Percentiles rank a stretch among this genome's conserved stretches.
These are phyloP conservation scores for Anguilla obscura DNA, from an alignment of 2,797 vertebrate genomes.

Conservation along the genomic window DNA sequence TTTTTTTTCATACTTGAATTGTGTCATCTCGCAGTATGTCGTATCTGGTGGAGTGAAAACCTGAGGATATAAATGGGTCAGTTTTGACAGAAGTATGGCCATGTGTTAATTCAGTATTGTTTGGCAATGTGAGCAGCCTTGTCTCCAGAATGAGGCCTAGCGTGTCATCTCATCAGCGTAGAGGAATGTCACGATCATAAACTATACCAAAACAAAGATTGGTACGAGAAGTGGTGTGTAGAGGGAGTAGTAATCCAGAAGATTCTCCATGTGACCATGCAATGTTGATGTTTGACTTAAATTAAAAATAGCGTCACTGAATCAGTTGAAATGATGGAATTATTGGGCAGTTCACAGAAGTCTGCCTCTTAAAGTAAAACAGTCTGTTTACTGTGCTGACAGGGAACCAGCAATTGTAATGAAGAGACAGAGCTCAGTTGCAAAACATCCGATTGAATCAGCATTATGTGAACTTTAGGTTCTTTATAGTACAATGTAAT, in stretches of 20 bases:
- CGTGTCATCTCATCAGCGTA: background rate
- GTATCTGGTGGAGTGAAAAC: background rate
- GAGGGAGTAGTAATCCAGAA: background rate
- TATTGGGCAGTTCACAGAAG: too few species aligned
- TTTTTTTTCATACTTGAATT: background rate
- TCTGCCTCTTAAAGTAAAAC: too few species aligned
- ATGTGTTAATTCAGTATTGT: background rate
- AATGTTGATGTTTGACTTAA: background rate
- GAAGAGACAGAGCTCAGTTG: too few species aligned
- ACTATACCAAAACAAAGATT: constrained; percentile 9
- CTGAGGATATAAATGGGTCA: background rate
- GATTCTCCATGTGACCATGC: background rate
- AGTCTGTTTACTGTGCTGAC: too few species aligned
- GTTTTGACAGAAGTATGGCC: background rate
- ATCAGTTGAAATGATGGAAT: background rate
- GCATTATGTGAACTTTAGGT: too few species aligned
- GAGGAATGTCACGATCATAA: background rate
- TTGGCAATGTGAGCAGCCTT: background rate
- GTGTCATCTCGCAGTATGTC: background rate
- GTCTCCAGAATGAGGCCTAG: background rate
- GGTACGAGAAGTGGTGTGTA: background rate
- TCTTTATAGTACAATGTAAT: too few species aligned
- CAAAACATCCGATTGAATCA: too few species aligned
- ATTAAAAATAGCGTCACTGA: background rate
- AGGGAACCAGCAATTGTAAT: too few species aligned